Conservation (phyloP, 2,797 vertebrate genomes). For the Danio choprae region DNA sequence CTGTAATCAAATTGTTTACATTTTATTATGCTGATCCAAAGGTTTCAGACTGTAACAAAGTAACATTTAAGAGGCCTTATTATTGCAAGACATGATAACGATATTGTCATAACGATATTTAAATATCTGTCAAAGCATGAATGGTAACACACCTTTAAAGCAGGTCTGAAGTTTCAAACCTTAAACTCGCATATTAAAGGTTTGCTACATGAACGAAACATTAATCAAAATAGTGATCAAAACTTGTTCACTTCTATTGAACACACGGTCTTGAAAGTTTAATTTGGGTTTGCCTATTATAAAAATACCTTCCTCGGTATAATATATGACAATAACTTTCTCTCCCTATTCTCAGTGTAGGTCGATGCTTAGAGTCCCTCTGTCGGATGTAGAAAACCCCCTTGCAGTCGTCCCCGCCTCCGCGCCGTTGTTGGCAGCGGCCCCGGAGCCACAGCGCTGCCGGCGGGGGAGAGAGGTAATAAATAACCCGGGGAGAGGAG, state of each 20-base stretch:
- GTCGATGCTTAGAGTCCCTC: conserved; percentile 18
- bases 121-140: neutral
- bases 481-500: conserved; percentile 97
- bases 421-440: conserved; percentile 87
- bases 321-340: conserved; percentile 2
- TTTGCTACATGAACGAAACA: neutral
- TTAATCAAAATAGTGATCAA: neutral
- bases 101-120: too few relatives aligned
- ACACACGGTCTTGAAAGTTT: neutral
- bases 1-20: neutral
- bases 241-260: neutral
- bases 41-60: neutral
- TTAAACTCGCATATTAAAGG: neutral
- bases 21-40: neutral
- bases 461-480: conserved; percentile 94
- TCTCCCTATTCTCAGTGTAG: conserved; percentile 12
- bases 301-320: neutral
- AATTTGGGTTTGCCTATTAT: neutral
- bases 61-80: neutral
- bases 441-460: conserved; percentile 91
- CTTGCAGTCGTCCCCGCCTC: conserved; percentile 77
- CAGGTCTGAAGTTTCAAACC: neutral
- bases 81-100: neutral
- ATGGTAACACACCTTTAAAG: neutral
- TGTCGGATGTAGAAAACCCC: conserved; percentile 81